phyloP scores from a whole-genome alignment of 2,797 vertebrate species.

The Fistularia commersonii region DNA sequence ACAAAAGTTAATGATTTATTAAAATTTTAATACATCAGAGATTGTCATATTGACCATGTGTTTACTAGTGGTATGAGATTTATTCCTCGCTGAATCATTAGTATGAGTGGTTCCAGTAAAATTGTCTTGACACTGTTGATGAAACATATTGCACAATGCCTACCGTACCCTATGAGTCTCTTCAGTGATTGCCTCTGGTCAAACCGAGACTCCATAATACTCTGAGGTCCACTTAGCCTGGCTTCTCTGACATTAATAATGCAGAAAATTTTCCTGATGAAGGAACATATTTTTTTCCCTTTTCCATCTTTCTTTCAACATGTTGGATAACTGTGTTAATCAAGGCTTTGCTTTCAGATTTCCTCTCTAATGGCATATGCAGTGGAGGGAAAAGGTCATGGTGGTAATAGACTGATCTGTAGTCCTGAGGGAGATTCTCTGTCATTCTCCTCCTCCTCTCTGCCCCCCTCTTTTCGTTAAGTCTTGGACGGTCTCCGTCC shows the following conservation, averaged over 20 bases:
- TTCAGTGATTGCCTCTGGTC: constrained; percentile 63
- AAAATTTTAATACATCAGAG: too few relatives aligned
- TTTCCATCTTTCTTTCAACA: constrained; percentile 71
- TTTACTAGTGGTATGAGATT: not conserved
- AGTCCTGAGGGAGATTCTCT: constrained; percentile 85
- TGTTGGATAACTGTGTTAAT: constrained; percentile 77
- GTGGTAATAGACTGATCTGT: constrained; percentile 96
- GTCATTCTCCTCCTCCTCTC: constrained; percentile 31
- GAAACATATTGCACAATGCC: constrained; percentile 32
- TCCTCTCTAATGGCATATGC: constrained; percentile 82
- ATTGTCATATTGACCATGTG: too few relatives aligned
- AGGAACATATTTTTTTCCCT: constrained; percentile 76
- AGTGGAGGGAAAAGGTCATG: constrained; percentile 88
- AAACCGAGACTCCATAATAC: constrained; percentile 66
- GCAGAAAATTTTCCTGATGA: constrained; percentile 78
- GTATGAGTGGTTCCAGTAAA: constrained; percentile 35
- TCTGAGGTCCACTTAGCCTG: constrained; percentile 66
- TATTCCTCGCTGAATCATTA: constrained; percentile 31
- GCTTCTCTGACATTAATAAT: constrained; percentile 74
- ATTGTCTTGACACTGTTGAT: constrained; percentile 29
- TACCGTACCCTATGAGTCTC: constrained; percentile 41
- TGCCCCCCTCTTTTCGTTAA: constrained; percentile 15
- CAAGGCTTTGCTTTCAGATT: constrained; percentile 73
- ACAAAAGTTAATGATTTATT: too few relatives aligned
- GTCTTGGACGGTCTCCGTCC: constrained; percentile 44